A percentile compares a stretch with the other conserved stretches of the same genome.
These are phyloP conservation scores for Cherax destructor DNA, from an alignment of 1,140 invertebrate species.

Conservation along the genomic window DNA sequence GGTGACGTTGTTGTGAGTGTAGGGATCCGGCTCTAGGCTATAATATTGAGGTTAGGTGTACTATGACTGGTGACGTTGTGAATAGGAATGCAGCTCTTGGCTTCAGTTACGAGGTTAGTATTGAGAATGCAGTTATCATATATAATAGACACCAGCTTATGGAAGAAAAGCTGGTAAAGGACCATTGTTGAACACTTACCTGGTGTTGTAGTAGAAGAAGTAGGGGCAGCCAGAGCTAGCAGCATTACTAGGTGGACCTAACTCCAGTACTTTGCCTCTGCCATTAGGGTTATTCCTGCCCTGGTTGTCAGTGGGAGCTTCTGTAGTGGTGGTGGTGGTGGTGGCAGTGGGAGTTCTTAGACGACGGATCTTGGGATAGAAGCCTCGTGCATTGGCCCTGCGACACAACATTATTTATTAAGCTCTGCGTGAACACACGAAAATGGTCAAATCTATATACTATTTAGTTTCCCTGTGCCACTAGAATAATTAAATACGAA, in stretches of 20 bases:
- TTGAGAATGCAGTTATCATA: too few relatives aligned
- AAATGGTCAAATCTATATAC: too few relatives aligned
- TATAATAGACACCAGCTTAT: background rate
- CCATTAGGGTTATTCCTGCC: background rate
- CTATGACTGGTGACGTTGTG: too few relatives aligned
- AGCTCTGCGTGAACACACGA: too few relatives aligned
- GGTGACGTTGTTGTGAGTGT: too few relatives aligned
- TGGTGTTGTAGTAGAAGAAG: slow-evolving; percentile 63
- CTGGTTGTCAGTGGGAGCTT: background rate
- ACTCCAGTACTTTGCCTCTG: slow-evolving; percentile 21
- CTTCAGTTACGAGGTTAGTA: too few relatives aligned
- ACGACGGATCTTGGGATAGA: slow-evolving; percentile 14
- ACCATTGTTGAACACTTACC: background rate
- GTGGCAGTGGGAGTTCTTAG: slow-evolving; percentile 26
- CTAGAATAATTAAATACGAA: too few relatives aligned
- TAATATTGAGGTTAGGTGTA: too few relatives aligned
- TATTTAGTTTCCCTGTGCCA: too few relatives aligned
- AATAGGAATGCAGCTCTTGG: too few relatives aligned
- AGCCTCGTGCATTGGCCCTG: slow-evolving; percentile 40
- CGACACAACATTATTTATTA: background rate
- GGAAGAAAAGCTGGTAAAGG: background rate
- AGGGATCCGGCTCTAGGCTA: too few relatives aligned
- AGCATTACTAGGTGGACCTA: background rate
- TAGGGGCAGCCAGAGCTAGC: slow-evolving; percentile 40
- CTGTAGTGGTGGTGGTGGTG: background rate